Conservation (phyloP, 2,797 vertebrate species). For the Momotus momota region DNA sequence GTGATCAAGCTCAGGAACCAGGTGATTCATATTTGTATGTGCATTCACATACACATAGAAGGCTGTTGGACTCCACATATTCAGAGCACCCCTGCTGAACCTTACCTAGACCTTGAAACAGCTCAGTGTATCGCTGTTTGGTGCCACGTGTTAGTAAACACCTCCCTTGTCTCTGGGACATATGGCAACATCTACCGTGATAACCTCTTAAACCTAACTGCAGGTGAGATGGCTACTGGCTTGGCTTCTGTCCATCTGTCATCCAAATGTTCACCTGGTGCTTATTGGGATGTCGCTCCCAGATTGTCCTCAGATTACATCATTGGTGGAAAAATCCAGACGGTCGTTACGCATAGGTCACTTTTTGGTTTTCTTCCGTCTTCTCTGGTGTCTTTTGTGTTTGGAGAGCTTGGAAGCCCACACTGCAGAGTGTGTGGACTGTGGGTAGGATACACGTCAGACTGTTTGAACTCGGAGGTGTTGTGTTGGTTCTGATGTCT, state of each 20-base stretch:
- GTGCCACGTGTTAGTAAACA: not conserved
- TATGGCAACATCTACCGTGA: not conserved
- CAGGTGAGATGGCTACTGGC: not conserved
- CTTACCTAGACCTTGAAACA: not conserved
- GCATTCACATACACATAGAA: not conserved
- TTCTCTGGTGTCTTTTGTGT: not conserved
- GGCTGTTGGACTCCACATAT: not conserved
- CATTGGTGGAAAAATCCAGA: not conserved
- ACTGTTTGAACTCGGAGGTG: not conserved
- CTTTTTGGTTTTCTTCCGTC: not conserved
- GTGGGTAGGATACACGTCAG: not conserved
- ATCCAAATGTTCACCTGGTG: conserved; percentile 30
- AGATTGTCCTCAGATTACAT: not conserved
- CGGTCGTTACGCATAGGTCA: not conserved
- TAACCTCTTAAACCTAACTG: conserved; percentile 28
- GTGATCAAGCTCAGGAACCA: not conserved
- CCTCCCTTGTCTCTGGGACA: not conserved
- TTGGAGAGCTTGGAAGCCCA: not conserved
- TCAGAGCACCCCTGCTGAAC: not conserved
- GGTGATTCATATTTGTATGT: not conserved
- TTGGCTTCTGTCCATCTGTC: conserved; percentile 14
- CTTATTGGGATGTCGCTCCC: not conserved
- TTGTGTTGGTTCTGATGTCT: not conserved
- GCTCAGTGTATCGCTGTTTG: not conserved
- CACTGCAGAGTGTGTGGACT: not conserved